Evolutionary conservation across 2,797 vertebrate genomes (phyloP).

Genomic region (Cynodonichthys magdalenae): DNA sequence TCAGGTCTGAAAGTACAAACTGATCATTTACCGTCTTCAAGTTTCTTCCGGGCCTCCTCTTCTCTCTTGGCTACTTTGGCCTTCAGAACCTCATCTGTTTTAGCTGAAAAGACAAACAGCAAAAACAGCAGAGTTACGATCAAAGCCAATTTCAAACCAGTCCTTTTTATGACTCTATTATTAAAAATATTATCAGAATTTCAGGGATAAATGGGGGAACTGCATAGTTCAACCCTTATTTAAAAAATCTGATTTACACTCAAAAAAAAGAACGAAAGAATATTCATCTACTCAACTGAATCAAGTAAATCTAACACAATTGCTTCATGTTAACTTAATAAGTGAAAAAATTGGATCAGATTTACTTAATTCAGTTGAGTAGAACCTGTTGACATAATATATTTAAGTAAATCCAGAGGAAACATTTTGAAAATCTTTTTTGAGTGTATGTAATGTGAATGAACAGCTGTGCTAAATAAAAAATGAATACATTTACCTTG

Average conservation of each 20-base stretch:
- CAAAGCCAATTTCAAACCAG: constrained; percentile 4
- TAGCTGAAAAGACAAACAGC: constrained; percentile 78
- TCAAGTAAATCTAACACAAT: too few species aligned
- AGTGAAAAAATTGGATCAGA: too few species aligned
- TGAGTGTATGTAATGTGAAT: neutral
- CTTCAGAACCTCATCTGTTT: constrained; percentile 92
- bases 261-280: too few species aligned
- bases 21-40: constrained; percentile 87
- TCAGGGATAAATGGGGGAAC: neutral
- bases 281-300: too few species aligned
- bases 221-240: neutral
- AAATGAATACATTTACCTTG: neutral
- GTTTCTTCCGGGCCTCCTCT: constrained; percentile 88
- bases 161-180: neutral
- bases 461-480: constrained; percentile 1
- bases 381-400: too few species aligned
- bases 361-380: too few species aligned
- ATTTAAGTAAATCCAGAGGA: too few species aligned
- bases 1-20: neutral
- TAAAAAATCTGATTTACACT: neutral
- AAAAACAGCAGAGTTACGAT: constrained; percentile 15
- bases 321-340: too few species aligned
- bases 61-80: constrained; percentile 90
- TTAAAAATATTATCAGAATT: neutral
- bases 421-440: too few species aligned